Evolutionary conservation across 2,797 vertebrate genomes (phyloP), one percentile per base, ranked within the genome.

Genomic region (Oceanodroma leucorhoa): DNA sequence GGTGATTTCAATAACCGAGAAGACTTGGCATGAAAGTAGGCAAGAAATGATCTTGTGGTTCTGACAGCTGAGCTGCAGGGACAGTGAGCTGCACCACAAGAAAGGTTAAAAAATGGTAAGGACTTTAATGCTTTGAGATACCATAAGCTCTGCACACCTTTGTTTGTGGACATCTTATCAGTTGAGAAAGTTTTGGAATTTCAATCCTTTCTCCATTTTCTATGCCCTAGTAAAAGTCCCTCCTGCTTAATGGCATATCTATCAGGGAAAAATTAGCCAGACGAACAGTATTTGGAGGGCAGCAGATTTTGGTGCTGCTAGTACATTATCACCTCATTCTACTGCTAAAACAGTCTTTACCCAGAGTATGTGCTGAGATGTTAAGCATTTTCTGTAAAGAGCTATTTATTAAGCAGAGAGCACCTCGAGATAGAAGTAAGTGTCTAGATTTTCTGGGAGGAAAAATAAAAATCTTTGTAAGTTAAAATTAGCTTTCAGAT

Each of bases 331-430:
- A 26, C 45, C 48, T 82, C 62, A 64, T 43, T 60, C 54, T 45
- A 32, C 50, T 55, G n/a, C 71, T 92, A 27, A 51, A 93, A 57
- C 8, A 66, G 86, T 40, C 61, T 73, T 94, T 50, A 54, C 54
- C 17, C 19, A 30, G 48, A 78, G 38, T 7, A 51, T 75, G 54
- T 43, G 41, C 62, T 75, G 79, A 78, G 75, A 51, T 62, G 29
- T 65, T 91, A 81, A 88, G 32, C 62, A 61, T 92, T 93, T 93
- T 89, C 90, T 94, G 55, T 86, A 66, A 79, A 78, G 61, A 95
- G 50, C 60, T 93, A 50, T 92, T 92, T 89, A 78, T 94, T 77
- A 73, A 70, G 78, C 13, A 6, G 45, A 69, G 67, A 93, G 62
- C 20, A 46, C 87, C 69, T 86, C 0, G 0, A 93, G 87, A 86